A percentile compares a stretch with the other conserved stretches of the same genome.
Evolutionary conservation across 1,140 invertebrate species (phyloP).

Genomic region (Drosophila azteca): DNA sequence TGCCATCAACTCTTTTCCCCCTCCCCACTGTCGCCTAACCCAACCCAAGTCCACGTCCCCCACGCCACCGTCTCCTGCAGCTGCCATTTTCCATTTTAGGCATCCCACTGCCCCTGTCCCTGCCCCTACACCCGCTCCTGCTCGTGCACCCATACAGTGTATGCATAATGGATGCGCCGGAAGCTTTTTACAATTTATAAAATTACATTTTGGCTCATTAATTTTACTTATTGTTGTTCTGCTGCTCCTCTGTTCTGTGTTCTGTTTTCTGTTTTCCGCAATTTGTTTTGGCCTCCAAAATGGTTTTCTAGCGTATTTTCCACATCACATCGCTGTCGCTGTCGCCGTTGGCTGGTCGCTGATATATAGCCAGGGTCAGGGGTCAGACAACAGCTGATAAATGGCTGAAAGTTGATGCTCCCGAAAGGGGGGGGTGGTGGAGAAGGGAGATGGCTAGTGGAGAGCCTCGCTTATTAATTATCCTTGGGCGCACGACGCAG

Average conservation of each 20-base stretch:
- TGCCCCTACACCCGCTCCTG: not conserved
- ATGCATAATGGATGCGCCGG: constrained; percentile 67
- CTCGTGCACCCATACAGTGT: constrained; percentile 7
- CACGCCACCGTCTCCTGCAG: not conserved
- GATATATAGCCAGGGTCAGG: constrained; percentile 62
- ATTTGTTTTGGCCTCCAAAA: constrained; percentile 69
- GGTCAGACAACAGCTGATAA: constrained; percentile 64
- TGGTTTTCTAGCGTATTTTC: constrained; percentile 65
- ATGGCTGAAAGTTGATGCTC: constrained; percentile 46
- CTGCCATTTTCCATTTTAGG: constrained; percentile 38
- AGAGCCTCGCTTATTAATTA: constrained; percentile 57
- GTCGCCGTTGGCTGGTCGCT: constrained; percentile 5
- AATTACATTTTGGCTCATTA: constrained; percentile 79
- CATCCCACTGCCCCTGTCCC: not conserved
- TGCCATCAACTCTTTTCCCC: constrained; percentile 33
- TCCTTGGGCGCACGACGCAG: constrained; percentile 18
- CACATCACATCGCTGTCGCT: constrained; percentile 25
- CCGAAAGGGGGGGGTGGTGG: not conserved
- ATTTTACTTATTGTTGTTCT: constrained; percentile 72
- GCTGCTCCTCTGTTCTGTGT: no score
- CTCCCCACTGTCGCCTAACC: no score
- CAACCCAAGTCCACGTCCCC: no score
- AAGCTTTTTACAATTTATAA: constrained; percentile 80
- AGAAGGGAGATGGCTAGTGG: constrained; percentile 4
- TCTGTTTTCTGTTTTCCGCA: constrained; percentile 27